Base-by-base conservation (phyloP, 1,140 invertebrate genomes). In the Drosophila kohkoa region DNA sequence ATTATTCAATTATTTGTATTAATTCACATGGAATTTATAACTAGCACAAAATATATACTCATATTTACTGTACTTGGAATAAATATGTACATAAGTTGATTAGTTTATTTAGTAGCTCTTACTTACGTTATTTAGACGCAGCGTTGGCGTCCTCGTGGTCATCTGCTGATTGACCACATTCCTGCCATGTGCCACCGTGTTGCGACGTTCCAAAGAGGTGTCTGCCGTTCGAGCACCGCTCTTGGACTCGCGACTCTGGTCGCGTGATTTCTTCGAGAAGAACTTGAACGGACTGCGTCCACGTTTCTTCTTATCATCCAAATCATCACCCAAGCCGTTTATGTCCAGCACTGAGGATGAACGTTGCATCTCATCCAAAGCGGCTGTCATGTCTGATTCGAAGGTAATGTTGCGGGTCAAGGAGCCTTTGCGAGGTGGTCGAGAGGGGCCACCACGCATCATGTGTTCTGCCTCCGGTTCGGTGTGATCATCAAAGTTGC, bases 261-360 rank as follows among this genome's bases (percentile, higher is more conserved):
- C 91, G 0, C 92, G 81, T 0, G 90, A 91, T 43, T 92, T 92
- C 64, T 92, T 92, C 1, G 91, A 92, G 57, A 92, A 92, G 69
- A 92, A 97, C 96, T 96, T 96, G 93, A 98, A 98, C 20, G 97
- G 97, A 38, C 97, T 98, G 81, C 97, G 94, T 48, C 97, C 97
- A 11, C 97, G 93, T 90, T 96, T 96, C 88, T 98, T 98, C 81
- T 97, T 97, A 60, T 97, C 96, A 32, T 97, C 96, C 20, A 90
- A 16, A 3, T 81, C 87, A 38, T 95, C 94, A n/a, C 93, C 81
- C 74, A 96, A 95, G 8, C 94, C 94, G 54, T 93, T 91, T 79
- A 96, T 96, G 79, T 97, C 96, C 0, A 95, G 92, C 72, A 97
- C 96, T 73, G 96, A 97, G 0, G 95, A 95, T 0, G 96, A 96